These are phyloP conservation scores for Chloropsis cyanopogon DNA, from an alignment of 2,113 vertebrate genomes.

Conservation along the genomic window DNA sequence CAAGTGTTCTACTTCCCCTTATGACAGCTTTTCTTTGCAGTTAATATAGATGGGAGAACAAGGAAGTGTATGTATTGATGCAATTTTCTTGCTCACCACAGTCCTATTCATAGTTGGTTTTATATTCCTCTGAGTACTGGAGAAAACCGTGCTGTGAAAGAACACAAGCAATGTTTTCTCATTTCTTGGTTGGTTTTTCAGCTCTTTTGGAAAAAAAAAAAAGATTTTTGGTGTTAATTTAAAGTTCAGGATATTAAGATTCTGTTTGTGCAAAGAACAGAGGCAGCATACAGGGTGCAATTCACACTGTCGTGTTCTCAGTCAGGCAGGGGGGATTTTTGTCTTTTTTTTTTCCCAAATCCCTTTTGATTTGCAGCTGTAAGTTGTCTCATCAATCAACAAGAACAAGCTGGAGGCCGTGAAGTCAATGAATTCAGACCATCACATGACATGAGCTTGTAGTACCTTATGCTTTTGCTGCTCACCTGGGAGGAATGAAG, in stretches of 20 bases:
- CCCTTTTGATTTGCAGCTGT: not conserved
- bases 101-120: not conserved
- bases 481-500: not conserved
- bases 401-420: not conserved
- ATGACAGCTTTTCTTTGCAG: not conserved
- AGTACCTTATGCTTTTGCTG: not conserved
- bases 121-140: not conserved
- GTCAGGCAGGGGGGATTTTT: not conserved
- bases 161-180: not conserved
- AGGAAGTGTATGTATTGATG: conserved; percentile 1
- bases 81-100: not conserved
- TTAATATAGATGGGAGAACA: not conserved
- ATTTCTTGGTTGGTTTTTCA: not conserved
- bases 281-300: not conserved
- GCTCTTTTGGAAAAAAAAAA: not conserved
- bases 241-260: not conserved
- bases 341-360: not conserved
- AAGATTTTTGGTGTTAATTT: not conserved
- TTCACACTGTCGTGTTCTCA: not conserved
- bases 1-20: conserved; percentile 12
- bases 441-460: not conserved
- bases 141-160: not conserved
- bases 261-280: not conserved
- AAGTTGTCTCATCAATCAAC: not conserved
- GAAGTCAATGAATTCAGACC: not conserved